A percentile compares a stretch with the other conserved stretches of the same genome.
These are phyloP conservation scores for Atrichornis clamosus DNA, from an alignment of 2,113 vertebrate species.

Conservation along the genomic window DNA sequence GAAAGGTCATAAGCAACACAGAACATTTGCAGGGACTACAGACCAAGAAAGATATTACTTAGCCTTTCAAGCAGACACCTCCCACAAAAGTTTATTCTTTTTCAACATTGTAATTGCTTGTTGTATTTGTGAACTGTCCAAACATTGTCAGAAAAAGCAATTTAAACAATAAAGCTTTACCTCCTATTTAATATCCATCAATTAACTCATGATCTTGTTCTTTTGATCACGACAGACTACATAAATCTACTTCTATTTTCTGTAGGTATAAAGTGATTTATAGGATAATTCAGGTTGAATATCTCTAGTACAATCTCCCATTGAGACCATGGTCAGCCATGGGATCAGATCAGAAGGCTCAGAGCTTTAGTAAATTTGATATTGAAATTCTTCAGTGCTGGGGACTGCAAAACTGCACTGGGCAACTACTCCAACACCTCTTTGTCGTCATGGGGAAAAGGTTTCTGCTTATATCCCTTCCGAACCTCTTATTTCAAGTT, in stretches of 20 bases:
- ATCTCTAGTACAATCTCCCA: not conserved
- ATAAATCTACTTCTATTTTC: not conserved
- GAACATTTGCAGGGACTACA: not conserved
- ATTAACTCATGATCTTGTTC: not conserved
- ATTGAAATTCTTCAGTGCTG: not conserved
- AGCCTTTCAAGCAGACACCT: not conserved
- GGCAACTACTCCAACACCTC: not conserved
- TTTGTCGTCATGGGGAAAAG: not conserved
- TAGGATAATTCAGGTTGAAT: not conserved
- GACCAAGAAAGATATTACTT: not conserved
- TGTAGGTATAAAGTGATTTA: not conserved
- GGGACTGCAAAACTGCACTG: not conserved
- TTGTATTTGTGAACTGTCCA: not conserved
- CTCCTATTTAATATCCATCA: not conserved
- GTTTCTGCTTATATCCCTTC: not conserved
- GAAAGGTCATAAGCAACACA: fast-evolving
- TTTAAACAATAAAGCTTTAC: not conserved
- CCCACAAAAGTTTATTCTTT: not conserved
- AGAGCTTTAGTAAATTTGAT: not conserved
- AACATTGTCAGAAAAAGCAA: not conserved
- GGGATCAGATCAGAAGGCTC: not conserved
- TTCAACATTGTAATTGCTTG: not conserved
- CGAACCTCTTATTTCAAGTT: not conserved
- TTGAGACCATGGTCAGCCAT: not conserved
- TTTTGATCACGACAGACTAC: not conserved